Base-by-base conservation (phyloP, 2,888 invertebrate species). In the Parasteatoda lunata region DNA sequence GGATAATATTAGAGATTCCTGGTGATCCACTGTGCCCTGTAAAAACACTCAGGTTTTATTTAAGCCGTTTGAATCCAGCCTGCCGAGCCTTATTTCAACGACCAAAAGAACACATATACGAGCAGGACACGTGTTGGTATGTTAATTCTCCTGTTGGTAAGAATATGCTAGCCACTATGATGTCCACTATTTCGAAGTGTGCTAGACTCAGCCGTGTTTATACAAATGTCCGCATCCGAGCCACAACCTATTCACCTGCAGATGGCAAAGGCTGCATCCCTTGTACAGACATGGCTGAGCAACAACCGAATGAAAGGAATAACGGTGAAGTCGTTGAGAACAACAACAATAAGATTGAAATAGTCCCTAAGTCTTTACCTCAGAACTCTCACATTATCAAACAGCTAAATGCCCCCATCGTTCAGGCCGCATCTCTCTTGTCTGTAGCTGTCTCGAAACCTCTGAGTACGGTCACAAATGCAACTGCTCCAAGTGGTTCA, bases 141-240 rank as follows among this genome's bases (percentile, higher is more conserved):
- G 87, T 88, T 54, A 89, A 89, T 70, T 88, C 88, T 9, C 89
- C 89, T 6, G 84, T 89, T 45, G 89, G 89, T 65, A 89, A 89
- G 78, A 89, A 88, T 51, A 86, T 89, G 86, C 68, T 89, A 9
- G 88, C 89, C 52, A 89, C 88, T 30, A 89, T 89, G 89, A 89
- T 89, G 89, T 88, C 88, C 9, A 88, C 89, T 49, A 89, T 89
- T 64, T 89, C 89, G 9, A 89, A 89, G 70, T 89, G 89, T 73
- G 89, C 89, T 9, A 76, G 88, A 59, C 72, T 89, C 9, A 87
- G 86, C 75, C 89, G 89, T 69, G 80, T 89, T 54, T 89, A 89
- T 77, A 88, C 88, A 49, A 89, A 89, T 80, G 84, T 88, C 48
- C 88, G 89, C 65, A 88, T 88, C 75, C 84, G 89, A 83, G 89